Base-by-base conservation (phyloP, 92 coral and sea anemone species). In the Porites cylindrica region DNA sequence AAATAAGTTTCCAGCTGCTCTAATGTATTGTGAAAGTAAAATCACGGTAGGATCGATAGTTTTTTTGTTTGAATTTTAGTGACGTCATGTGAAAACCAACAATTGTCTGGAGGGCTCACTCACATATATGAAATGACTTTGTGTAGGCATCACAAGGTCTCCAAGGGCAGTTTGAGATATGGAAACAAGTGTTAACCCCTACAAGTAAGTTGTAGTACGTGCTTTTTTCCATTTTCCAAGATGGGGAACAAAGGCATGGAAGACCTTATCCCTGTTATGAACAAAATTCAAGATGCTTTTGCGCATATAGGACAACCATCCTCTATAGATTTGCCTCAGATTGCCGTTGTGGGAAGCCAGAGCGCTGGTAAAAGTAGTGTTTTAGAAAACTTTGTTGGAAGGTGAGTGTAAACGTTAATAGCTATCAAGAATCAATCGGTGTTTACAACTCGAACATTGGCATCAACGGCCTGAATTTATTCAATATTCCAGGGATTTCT, bases 291-390 rank as follows among this genome's bases (percentile, higher is more conserved):
- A 66, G 99, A 97, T 84, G 98, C 98, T 38, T 97, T 97, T 72
- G 91, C 99, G 13, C 93, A 90, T 50, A 89, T 97, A 18, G 99
- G 99, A 7, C 96, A 95, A 67, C 90, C 98, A 6, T 94, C 99
- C 63, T 72, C 89, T 43, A 94, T 97, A 16, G 98, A 97, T 76
- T 79, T 97, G 73, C 99, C 99, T 10, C 99, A 97, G 88, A 97
- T 97, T 72, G 99, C 99, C 10, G 99, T 97, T 13, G 99, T 97
- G 6, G 99, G 99, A 43, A 92, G 96, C 61, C 99, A 97, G 81
- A 97, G 99, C 78, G 99, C 99, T 29, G 99, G 99, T 1, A 97
- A 97, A 82, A 97, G 99, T 53, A 97, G 99, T 88, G 99, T 97
- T 43, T 86, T 97, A 67, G 99, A 97, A 84, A 97, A 97, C 87